These are phyloP conservation scores for Muricea muricata DNA, from an alignment of 92 coral and sea anemone genomes.

Conservation along the genomic window DNA sequence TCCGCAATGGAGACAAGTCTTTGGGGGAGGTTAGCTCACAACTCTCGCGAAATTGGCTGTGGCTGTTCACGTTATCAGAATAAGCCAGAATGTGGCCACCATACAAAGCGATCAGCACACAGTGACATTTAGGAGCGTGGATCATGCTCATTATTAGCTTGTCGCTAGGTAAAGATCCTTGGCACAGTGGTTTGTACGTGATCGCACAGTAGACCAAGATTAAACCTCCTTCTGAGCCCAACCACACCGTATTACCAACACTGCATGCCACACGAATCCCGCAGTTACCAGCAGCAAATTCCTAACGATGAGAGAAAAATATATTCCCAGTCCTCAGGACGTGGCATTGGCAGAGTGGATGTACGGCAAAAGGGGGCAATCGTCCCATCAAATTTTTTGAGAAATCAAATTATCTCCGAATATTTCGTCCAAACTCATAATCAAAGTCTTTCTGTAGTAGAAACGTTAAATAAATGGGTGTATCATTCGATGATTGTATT, in stretches of 20 bases:
- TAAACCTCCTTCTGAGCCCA: slow-evolving; percentile 89
- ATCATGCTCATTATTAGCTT: slow-evolving; percentile 91
- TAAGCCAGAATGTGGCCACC: slow-evolving; percentile 92
- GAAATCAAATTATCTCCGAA: too few species aligned
- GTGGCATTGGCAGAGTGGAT: background rate
- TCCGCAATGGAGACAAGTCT: slow-evolving; percentile 86
- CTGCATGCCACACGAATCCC: slow-evolving; percentile 91
- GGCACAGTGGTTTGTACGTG: slow-evolving; percentile 88
- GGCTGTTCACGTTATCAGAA: slow-evolving; percentile 90
- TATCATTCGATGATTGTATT: too few species aligned
- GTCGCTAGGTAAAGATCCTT: slow-evolving; percentile 70
- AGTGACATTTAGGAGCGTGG: slow-evolving; percentile 91
- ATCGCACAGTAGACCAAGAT: slow-evolving; percentile 91
- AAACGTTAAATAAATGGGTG: too few species aligned
- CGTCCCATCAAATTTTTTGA: too few species aligned
- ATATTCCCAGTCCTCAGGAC: background rate
- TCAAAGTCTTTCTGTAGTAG: too few species aligned
- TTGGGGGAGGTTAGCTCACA: slow-evolving; percentile 71
- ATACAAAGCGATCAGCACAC: slow-evolving; percentile 89
- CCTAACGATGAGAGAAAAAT: slow-evolving; percentile 56
- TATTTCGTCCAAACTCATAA: too few species aligned
- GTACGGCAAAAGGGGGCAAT: too few species aligned
- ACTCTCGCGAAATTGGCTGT: slow-evolving; percentile 72
- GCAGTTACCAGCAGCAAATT: slow-evolving; percentile 75
- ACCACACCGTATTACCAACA: slow-evolving; percentile 99